phyloP scores from a whole-genome alignment of 2,888 invertebrate species.

The Smittia aterrima region DNA sequence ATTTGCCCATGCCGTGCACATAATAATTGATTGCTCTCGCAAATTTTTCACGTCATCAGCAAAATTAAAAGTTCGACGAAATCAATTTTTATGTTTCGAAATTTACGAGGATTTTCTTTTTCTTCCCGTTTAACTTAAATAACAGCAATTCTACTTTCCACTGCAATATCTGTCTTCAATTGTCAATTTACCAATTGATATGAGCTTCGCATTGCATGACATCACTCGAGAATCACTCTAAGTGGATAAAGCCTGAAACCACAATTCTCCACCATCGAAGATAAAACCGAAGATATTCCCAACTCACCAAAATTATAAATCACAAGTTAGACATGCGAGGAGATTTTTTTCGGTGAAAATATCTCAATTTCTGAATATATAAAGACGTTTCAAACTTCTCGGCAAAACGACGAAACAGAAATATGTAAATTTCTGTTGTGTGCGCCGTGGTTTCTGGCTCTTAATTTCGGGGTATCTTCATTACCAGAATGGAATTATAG shows the following conservation, averaged over 20 bases:
- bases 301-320: slow-evolving; percentile 30
- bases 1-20: background rate
- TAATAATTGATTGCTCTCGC: background rate
- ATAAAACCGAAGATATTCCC: background rate
- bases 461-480: slow-evolving; percentile 20
- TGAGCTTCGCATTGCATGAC: background rate
- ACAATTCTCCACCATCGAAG: background rate
- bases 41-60: background rate
- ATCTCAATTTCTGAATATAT: slow-evolving; percentile 14
- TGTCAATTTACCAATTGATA: background rate
- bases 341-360: background rate
- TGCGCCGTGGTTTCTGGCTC: background rate
- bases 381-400: background rate
- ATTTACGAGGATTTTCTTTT: background rate
- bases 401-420: background rate
- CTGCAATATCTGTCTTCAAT: background rate
- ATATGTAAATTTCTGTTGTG: slow-evolving; percentile 32
- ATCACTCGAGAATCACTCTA: background rate
- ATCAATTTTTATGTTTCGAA: background rate
- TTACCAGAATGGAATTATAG: slow-evolving; percentile 13
- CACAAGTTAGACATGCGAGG: slow-evolving; percentile 33
- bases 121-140: background rate
- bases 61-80: background rate
- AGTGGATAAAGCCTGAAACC: background rate
- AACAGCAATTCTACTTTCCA: background rate